Evolutionary conservation across 2,888 invertebrate species (phyloP), one percentile per base, ranked within the genome.

Genomic region (Microdon myrmicae): DNA sequence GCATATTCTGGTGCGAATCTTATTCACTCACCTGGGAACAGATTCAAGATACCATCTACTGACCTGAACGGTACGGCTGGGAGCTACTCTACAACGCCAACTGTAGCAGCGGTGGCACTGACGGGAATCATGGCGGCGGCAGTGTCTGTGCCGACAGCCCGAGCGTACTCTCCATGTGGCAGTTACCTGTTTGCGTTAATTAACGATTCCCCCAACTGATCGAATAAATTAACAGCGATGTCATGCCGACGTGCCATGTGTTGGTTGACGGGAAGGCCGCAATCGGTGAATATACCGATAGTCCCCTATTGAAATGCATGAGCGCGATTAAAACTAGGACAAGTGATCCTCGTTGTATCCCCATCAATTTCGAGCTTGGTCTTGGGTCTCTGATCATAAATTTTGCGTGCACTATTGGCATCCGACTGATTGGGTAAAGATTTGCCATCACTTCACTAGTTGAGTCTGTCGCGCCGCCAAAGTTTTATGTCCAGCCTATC

Each of bases 161-260:
- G 26, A 34, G 48, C 38, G 34, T 53, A 48, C 44, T 43, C 53
- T 37, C 22, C 35, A 49, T 39, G 53, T 48, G 45, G 51, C 59
- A 55, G 55, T 68, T 60, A 59, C 59, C 55, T 55, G 58, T 59
- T 67, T 67, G 68, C 67, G 68, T 69, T 69, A 69, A 69, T 68
- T 69, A 69, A 69, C 69, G 69, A 69, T 67, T n/a, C 68, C 68
- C 53, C 61, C 67, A 66, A 58, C 54, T 67, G 67, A 68, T 67
- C 67, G 66, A 66, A 66, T 68, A 68, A 68, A 68, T 68, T 68
- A 68, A 66, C 60, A 37, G 44, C 26, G 45, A 58, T 64, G 64
- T 58, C 56, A 56, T 56, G 61, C 55, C 38, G 32, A 34, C 25
- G 37, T 32, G 25, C 20, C 17, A n/a, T 29, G 19, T 19, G n/a